Evolutionary conservation across 2,797 vertebrate genomes (phyloP).

Genomic region (Sebastes trivittatus): DNA sequence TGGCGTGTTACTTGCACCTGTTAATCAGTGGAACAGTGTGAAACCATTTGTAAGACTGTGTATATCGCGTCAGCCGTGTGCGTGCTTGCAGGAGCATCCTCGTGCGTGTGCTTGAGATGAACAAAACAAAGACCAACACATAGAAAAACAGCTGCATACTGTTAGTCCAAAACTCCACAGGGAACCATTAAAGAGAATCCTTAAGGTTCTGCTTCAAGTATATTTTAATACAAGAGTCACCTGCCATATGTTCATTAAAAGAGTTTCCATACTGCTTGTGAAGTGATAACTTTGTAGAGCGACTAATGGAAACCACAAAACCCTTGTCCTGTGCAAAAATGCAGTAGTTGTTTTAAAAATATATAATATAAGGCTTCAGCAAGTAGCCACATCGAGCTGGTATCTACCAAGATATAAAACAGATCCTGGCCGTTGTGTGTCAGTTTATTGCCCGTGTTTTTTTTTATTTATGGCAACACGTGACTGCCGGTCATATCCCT

Average conservation of each 20-base stretch:
- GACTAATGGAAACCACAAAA: neutral
- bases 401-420: neutral
- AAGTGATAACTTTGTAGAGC: neutral
- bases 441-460: neutral
- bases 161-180: too few relatives aligned
- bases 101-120: too few relatives aligned
- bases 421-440: neutral
- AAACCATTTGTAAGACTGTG: too few relatives aligned
- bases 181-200: neutral
- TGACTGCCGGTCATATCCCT: neutral
- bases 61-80: rapidly evolving
- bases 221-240: neutral
- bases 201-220: neutral
- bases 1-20: too few relatives aligned
- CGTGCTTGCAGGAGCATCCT: too few relatives aligned
- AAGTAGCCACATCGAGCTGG: neutral
- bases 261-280: neutral
- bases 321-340: neutral
- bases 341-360: neutral
- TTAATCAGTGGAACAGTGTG: too few relatives aligned
- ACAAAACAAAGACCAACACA: too few relatives aligned
- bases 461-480: neutral
- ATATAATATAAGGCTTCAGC: neutral
- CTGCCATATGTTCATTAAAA: neutral
- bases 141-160: too few relatives aligned